Evolutionary conservation across 2,113 vertebrate species (phyloP).

Genomic region (Saguinus imperator): DNA sequence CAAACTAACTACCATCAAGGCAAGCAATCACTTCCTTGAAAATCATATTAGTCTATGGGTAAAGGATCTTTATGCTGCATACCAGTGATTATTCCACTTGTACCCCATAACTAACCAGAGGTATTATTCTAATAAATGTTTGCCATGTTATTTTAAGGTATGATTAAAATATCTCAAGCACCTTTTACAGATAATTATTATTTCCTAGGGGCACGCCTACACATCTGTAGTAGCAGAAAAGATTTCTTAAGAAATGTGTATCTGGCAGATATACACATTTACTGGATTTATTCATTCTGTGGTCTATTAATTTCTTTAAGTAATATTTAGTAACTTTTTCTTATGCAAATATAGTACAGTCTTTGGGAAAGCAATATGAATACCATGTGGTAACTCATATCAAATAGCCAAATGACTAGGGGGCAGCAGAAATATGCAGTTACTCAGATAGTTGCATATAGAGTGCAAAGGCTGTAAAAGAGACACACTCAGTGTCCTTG

Average conservation of each 20-base stretch:
- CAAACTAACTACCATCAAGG: background rate
- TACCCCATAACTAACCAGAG: background rate
- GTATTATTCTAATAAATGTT: background rate
- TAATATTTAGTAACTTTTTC: background rate
- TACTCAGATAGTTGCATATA: background rate
- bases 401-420: background rate
- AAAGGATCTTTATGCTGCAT: background rate
- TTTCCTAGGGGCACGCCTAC: background rate
- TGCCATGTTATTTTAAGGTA: background rate
- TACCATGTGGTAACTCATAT: background rate
- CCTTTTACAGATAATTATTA: background rate
- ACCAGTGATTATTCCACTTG: background rate
- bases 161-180: background rate
- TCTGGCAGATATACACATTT: background rate
- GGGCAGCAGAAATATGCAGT: background rate
- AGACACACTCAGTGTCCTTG: background rate
- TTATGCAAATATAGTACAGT: background rate
- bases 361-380: background rate
- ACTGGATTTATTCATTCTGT: background rate
- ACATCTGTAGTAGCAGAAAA: background rate
- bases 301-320: background rate
- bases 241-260: background rate
- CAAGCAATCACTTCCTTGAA: background rate
- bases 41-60: background rate
- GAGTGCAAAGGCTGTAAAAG: background rate